Percentiles rank a stretch among this genome's conserved stretches.
Evolutionary conservation across 2,797 vertebrate species (phyloP).

Genomic region (Tympanoctomys barrerae): DNA sequence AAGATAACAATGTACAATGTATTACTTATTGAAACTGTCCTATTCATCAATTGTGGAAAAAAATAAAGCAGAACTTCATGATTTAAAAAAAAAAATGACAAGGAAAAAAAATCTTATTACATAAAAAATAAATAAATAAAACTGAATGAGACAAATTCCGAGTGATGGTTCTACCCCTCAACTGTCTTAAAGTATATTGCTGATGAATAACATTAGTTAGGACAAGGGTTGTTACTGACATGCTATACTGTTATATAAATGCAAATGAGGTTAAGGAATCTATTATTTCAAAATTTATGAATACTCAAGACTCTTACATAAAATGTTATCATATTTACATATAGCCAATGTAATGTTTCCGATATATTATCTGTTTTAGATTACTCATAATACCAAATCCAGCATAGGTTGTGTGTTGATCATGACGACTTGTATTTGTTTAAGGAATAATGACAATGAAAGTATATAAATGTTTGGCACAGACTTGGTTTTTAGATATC

Average conservation of each 20-base stretch:
- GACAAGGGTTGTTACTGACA: background rate
- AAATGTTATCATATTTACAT: background rate
- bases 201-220: background rate
- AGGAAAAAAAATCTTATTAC: too few species aligned
- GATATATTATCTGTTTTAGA: background rate
- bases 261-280: background rate
- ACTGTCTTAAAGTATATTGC: background rate
- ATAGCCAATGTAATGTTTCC: background rate
- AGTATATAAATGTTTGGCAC: background rate
- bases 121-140: too few species aligned
- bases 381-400: background rate
- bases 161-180: background rate
- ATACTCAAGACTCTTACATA: background rate
- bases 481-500: background rate
- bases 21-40: too few species aligned
- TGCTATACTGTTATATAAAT: conserved; percentile 39
- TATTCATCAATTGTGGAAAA: too few species aligned
- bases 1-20: too few species aligned
- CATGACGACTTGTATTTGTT: background rate
- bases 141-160: conserved; percentile 19
- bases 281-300: background rate
- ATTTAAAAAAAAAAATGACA: too few species aligned
- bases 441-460: background rate
- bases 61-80: too few species aligned
- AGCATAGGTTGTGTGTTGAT: background rate